Conservation (phyloP, 2,113 vertebrate genomes). For the Podarcis cretensis region DNA sequence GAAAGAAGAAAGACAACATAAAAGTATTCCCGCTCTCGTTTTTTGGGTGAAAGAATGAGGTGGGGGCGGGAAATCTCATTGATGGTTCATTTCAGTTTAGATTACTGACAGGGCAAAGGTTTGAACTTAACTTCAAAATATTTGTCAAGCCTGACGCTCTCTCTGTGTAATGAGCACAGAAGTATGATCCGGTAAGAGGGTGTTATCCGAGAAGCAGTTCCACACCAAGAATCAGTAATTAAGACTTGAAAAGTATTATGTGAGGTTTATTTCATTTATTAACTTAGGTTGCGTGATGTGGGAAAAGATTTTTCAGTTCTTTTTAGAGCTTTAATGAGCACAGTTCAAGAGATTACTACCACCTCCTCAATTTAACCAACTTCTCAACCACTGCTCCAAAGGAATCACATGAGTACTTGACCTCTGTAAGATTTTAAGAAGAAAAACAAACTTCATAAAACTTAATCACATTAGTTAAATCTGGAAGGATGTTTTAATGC, state of each 20-base stretch:
- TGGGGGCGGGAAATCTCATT: background rate
- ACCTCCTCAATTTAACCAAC: constrained; percentile 65
- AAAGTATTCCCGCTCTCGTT: background rate
- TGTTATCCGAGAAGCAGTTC: constrained; percentile 44
- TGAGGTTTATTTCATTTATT: constrained; percentile 53
- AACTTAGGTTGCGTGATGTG: constrained; percentile 59
- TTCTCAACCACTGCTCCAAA: constrained; percentile 62
- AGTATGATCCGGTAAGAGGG: background rate
- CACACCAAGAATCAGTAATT: constrained; percentile 48
- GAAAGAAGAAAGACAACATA: background rate
- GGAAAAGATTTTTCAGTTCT: constrained; percentile 65
- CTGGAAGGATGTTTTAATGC: constrained; percentile 85
- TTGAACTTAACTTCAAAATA: constrained; percentile 57
- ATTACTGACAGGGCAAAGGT: constrained; percentile 48
- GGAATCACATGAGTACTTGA: constrained; percentile 78
- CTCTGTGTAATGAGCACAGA: constrained; percentile 28
- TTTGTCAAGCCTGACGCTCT: constrained; percentile 31
- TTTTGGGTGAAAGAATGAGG: background rate
- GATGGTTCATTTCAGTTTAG: constrained; percentile 44
- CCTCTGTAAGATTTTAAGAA: constrained; percentile 79
- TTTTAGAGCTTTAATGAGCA: constrained; percentile 70
- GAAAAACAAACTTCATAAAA: constrained; percentile 94
- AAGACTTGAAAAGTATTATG: constrained; percentile 55
- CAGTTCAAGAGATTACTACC: constrained; percentile 75
- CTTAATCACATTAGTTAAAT: constrained; percentile 92